Evolutionary conservation across 2,113 vertebrate genomes (phyloP).

Genomic region (Antennarius striatus): DNA sequence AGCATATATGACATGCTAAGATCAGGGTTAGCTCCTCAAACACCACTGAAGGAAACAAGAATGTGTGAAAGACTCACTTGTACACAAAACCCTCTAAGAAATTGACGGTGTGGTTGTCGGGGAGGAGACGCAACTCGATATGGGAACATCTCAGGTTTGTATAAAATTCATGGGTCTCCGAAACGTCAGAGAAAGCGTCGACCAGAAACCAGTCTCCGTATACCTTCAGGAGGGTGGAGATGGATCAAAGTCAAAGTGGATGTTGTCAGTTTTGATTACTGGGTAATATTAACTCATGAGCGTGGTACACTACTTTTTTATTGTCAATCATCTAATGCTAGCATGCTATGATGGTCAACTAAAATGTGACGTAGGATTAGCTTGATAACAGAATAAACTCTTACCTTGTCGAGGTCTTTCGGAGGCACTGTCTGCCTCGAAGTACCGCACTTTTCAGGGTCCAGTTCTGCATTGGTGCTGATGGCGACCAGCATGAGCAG

Average conservation of each 20-base stretch:
- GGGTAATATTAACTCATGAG: too few species aligned
- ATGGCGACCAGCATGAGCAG: conserved; percentile 16
- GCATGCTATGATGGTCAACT: too few species aligned
- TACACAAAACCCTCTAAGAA: neutral
- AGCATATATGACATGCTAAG: too few species aligned
- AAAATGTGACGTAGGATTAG: too few species aligned
- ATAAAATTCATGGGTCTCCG: fast-evolving
- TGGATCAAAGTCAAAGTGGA: too few species aligned
- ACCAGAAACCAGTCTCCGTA: conserved; percentile 32
- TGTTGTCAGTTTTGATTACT: too few species aligned
- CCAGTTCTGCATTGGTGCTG: neutral
- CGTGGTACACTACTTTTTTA: too few species aligned
- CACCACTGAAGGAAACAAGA: neutral
- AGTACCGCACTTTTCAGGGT: neutral
- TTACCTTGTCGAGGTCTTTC: conserved; percentile 25
- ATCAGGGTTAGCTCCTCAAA: too few species aligned
- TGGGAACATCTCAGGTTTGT: neutral
- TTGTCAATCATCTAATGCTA: too few species aligned
- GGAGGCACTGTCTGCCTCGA: neutral
- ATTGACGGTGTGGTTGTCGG: neutral
- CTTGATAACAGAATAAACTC: neutral
- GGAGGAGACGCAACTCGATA: neutral
- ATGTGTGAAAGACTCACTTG: neutral
- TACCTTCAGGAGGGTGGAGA: neutral
- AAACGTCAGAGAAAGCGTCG: neutral